Base-by-base conservation (phyloP, 2,797 vertebrate genomes). In the Ctenochaetus hawaiiensis region DNA sequence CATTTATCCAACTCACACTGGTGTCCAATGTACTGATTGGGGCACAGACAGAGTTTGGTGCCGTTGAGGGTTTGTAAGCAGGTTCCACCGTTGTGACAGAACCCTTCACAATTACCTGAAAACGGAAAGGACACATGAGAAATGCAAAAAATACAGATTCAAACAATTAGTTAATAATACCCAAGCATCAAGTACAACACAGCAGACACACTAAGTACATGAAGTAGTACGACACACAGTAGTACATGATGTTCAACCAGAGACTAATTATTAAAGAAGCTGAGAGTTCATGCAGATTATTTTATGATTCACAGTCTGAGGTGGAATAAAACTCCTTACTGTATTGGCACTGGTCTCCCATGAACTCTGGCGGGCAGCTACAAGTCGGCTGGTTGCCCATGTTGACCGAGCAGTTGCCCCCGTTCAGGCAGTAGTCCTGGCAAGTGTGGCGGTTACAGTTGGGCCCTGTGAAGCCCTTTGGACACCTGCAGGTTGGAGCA, bases 331-430 rank as follows among this genome's bases (percentile, higher is more conserved):
- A 51, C 22, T 13, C 52, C 10, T 37, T 91, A 99, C 98, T 95
- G 95, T 96, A 98, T 91, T 98, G 97, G 95, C 98, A 99, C 89
- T 95, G 96, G 93, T 98, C 97, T 5, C 98, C 98, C 53, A 93
- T 94, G 93, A 95, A 97, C 67, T 93, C 92, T 0, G 91, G 57
- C 0, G 75, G 89, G 87, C 98, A 99, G 86, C 93, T 96, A 85
- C 98, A 99, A 89, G 91, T 96, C 52, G 98, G 97, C 89, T 99
- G 98, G 94, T 99, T 99, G 89, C 98, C 98, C 67, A 93, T 92
- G 93, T 95, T 99, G 83, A 99, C 98, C 0, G 94, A 88, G 92
- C 98, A 99, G 87, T 93, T 96, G 75, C 97, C 97, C 1, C 95
- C 95, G 70, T 98, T 97, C 78, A 93, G 81, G 86, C 98, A 99